These are phyloP conservation scores for Pachypsylla venusta DNA, from an alignment of 1,140 invertebrate species.

Conservation along the genomic window DNA sequence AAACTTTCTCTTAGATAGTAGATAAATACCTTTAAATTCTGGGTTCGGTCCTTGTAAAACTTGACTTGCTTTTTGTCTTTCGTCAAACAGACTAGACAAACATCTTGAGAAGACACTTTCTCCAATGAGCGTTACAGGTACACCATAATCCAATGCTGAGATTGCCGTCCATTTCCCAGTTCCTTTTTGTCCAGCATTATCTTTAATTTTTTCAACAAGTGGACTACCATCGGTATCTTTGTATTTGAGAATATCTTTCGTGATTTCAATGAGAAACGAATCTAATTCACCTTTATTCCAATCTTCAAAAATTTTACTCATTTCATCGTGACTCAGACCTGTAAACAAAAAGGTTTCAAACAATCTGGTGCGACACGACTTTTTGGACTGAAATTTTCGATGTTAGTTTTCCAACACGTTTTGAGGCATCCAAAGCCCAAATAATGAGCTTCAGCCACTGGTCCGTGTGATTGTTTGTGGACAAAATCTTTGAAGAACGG, in stretches of 20 bases:
- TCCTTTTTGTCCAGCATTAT: slow-evolving; percentile 96
- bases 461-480: too few species aligned
- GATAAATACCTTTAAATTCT: slow-evolving; percentile 24
- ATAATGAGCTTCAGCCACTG: too few species aligned
- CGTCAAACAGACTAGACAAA: slow-evolving; percentile 73
- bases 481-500: too few species aligned
- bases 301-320: slow-evolving; percentile 57
- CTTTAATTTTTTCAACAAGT: slow-evolving; percentile 82
- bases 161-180: slow-evolving; percentile 99
- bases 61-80: slow-evolving; percentile 66
- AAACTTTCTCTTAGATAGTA: slow-evolving; percentile 26
- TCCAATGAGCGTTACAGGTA: slow-evolving; percentile 94
- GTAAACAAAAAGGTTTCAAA: slow-evolving; percentile 13
- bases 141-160: slow-evolving; percentile 85
- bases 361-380: background rate
- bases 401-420: too few species aligned
- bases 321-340: slow-evolving; percentile 7
- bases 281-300: slow-evolving; percentile 96
- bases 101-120: slow-evolving; percentile 96
- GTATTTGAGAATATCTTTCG: slow-evolving; percentile 86
- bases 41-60: slow-evolving; percentile 50
- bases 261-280: slow-evolving; percentile 98
- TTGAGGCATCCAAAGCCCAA: background rate
- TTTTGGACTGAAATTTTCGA: background rate
- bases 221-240: slow-evolving; percentile 65